These are phyloP conservation scores for Andricus curvator DNA, from an alignment of 2,888 invertebrate species.

Conservation along the genomic window DNA sequence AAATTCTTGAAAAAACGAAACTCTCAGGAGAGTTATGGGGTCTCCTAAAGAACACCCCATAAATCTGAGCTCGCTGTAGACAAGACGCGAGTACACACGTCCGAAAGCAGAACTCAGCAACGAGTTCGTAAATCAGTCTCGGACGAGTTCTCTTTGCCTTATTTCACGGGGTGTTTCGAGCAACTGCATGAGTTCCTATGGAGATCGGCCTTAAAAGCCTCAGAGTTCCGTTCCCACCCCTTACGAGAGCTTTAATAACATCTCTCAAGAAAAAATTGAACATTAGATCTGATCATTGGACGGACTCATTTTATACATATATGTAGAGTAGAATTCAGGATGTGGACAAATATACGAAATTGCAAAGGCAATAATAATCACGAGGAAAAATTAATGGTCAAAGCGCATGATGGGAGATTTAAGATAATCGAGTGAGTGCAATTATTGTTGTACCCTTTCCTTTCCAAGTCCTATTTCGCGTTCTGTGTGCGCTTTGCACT, in stretches of 20 bases:
- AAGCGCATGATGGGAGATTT: slow-evolving; percentile 1
- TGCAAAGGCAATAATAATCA: background rate
- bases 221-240: slow-evolving; percentile 31
- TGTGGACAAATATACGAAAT: background rate
- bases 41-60: slow-evolving; percentile 70
- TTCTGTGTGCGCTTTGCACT: background rate
- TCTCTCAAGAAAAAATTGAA: background rate
- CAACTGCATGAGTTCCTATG: slow-evolving; percentile 43
- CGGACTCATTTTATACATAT: too few species aligned
- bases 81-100: slow-evolving; percentile 59
- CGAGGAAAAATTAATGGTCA: background rate
- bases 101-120: slow-evolving; percentile 60
- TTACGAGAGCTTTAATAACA: background rate
- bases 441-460: slow-evolving; percentile 1
- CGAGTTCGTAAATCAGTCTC: slow-evolving; percentile 74
- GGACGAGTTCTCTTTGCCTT: slow-evolving; percentile 67
- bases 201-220: slow-evolving; percentile 57
- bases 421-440: slow-evolving; percentile 16
- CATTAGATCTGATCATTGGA: too few species aligned
- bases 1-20: slow-evolving; percentile 43
- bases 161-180: slow-evolving; percentile 61
- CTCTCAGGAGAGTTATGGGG: slow-evolving; percentile 62
- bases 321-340: background rate
- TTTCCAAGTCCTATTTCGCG: background rate
- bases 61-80: slow-evolving; percentile 66